phyloP scores from a whole-genome alignment of 2,113 vertebrate species.

The Cricetomys ansorgei region DNA sequence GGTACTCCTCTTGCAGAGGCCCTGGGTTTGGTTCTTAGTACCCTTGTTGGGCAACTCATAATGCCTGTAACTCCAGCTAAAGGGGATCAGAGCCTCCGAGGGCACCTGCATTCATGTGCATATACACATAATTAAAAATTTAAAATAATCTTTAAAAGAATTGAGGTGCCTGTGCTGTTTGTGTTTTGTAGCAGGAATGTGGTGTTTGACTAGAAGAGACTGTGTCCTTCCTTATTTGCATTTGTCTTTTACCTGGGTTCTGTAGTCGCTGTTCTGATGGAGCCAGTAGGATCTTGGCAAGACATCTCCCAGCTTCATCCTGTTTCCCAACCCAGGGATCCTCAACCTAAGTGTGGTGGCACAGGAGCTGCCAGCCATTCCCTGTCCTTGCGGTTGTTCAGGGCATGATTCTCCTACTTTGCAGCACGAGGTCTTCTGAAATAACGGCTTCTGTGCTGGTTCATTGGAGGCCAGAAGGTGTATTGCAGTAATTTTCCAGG shows the following conservation, averaged over 20 bases:
- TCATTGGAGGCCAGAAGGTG: conserved; percentile 47
- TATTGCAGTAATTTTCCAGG: conserved; percentile 71
- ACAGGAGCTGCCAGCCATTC: not conserved
- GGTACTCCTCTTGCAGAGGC: not conserved
- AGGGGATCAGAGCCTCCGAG: not conserved
- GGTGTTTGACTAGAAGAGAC: not conserved
- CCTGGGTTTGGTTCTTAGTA: not conserved
- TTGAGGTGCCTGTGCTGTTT: not conserved
- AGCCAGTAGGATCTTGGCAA: not conserved
- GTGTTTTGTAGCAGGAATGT: not conserved
- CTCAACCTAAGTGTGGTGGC: not conserved
- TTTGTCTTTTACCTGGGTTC: not conserved
- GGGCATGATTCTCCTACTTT: not conserved
- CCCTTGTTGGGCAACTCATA: not conserved
- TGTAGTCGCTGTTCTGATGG: not conserved
- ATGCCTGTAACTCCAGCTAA: not conserved
- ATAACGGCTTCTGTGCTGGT: conserved; percentile 56
- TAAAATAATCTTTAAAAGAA: not conserved
- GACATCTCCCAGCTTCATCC: not conserved
- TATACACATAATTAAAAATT: not conserved
- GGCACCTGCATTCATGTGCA: too few species aligned
- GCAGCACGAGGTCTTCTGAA: conserved; percentile 57
- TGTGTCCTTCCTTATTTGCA: not conserved
- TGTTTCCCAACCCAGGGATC: not conserved
- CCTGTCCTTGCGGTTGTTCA: not conserved